Conservation (phyloP, 1,140 invertebrate genomes). For the Radopholus similis region DNA sequence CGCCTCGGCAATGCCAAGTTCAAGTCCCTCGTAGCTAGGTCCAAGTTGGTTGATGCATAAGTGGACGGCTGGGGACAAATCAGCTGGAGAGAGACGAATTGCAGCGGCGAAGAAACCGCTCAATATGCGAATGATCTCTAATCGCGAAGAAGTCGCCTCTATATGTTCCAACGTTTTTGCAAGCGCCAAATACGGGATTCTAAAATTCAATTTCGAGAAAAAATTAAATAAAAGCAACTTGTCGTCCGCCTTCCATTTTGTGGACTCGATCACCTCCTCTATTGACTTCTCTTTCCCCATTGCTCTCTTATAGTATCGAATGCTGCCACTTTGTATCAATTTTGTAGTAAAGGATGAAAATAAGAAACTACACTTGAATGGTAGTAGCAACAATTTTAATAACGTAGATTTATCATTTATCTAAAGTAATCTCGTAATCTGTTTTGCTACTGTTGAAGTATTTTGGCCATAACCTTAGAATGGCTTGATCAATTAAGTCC, state of each 20-base stretch:
- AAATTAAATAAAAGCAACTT: not conserved
- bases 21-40: slow-evolving; percentile 81
- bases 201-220: slow-evolving; percentile 61
- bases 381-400: too few relatives aligned
- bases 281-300: too few relatives aligned
- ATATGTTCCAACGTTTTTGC: slow-evolving; percentile 84
- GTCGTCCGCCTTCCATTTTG: not conserved
- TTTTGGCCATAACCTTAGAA: too few relatives aligned
- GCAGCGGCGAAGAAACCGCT: slow-evolving; percentile 75
- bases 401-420: too few relatives aligned
- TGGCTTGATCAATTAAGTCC: too few relatives aligned
- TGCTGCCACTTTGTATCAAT: too few relatives aligned
- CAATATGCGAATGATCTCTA: slow-evolving; percentile 78
- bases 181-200: slow-evolving; percentile 85
- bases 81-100: slow-evolving; percentile 73
- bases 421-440: too few relatives aligned
- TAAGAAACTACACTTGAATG: too few relatives aligned
- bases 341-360: too few relatives aligned
- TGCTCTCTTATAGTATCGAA: too few relatives aligned
- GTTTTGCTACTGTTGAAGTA: too few relatives aligned
- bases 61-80: slow-evolving; percentile 76
- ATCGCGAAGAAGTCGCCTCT: slow-evolving; percentile 77
- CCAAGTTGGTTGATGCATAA: slow-evolving; percentile 89
- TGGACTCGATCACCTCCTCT: not conserved
- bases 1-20: slow-evolving; percentile 83